Base-by-base conservation (phyloP, 2,113 vertebrate genomes). In the Sceloporus tristichus region DNA sequence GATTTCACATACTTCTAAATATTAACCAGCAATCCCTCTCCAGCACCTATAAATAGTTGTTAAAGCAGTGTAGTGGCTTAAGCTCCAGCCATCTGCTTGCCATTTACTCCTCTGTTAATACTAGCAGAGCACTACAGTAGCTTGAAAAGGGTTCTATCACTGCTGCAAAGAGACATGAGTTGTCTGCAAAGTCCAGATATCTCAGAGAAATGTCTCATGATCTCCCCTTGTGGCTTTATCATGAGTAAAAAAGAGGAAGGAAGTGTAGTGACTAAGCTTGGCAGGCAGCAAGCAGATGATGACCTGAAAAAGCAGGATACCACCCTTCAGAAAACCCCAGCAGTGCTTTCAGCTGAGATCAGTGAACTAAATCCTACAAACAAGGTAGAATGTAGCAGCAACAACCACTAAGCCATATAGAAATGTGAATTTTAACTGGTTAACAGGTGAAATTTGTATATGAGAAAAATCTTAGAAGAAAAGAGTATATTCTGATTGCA, bases 161-260 rank as follows among this genome's bases (percentile, higher is more conserved):
- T 9, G 48, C 42, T 40, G 13, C 8, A 90, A 78, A 19, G 40
- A 5, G 27, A 2, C 82, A 83, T n/a, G 38, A 42, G 70, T 73
- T 18, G 6, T 5, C 34, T 73, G 65, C 70, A 29, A 81, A 83
- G 29, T 38, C 62, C 9, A 2, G 5, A 21, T 34, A 56, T 62
- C 66, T 65, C 48, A 81, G 3, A 85, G 9, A 40, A 48, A 23
- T 38, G 34, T 74, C 54, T 88, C 19, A 82, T 77, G 38, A 70
- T 21, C 38, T 68, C 71, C 84, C 40, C 23, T 42, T 54, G 4
- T 42, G 27, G 53, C 59, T 92, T 89, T 84, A 70, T n/a, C 74
- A 54, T 34, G 79, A 29, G 75, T 59, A 79, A 80, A 84, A 68
- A 77, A 0, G 0, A 1, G 79, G 42, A 62, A 84, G 4, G 84